Conservation (phyloP, 2,888 invertebrate species). For the Eretmocerus hayati region DNA sequence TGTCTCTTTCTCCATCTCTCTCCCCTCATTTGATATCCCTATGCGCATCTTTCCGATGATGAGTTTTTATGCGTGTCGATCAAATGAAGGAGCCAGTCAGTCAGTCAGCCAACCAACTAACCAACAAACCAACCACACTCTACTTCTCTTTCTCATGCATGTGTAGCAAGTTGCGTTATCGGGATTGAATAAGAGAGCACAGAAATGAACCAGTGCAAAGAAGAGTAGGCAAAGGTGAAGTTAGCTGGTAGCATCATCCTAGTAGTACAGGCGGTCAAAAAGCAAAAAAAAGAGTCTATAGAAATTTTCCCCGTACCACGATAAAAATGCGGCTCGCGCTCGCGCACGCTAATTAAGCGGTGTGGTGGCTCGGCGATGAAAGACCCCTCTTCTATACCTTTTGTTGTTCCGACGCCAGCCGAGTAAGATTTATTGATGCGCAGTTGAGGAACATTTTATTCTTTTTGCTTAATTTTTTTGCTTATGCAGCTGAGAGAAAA, state of each 20-base stretch:
- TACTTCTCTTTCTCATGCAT: background rate
- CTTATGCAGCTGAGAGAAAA: too few species aligned
- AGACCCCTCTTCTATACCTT: too few species aligned
- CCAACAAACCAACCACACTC: too few species aligned
- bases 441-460: too few species aligned
- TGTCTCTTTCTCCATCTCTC: background rate
- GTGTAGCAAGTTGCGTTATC: background rate
- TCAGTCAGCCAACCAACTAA: too few species aligned
- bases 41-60: conserved; percentile 14
- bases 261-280: background rate
- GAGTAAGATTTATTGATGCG: too few species aligned
- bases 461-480: too few species aligned
- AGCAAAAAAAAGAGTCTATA: too few species aligned
- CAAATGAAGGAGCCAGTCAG: conserved; percentile 4
- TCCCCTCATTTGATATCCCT: conserved; percentile 4
- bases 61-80: conserved; percentile 21
- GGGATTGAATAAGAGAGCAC: background rate
- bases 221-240: conserved; percentile 5
- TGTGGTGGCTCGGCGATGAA: background rate
- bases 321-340: conserved; percentile 1
- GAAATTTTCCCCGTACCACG: too few species aligned
- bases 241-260: conserved; percentile 4
- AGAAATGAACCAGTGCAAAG: background rate
- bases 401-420: too few species aligned
- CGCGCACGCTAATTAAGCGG: background rate